Evolutionary conservation across 2,888 invertebrate species (phyloP), one percentile per base, ranked within the genome.

Genomic region (Drepana falcataria): DNA sequence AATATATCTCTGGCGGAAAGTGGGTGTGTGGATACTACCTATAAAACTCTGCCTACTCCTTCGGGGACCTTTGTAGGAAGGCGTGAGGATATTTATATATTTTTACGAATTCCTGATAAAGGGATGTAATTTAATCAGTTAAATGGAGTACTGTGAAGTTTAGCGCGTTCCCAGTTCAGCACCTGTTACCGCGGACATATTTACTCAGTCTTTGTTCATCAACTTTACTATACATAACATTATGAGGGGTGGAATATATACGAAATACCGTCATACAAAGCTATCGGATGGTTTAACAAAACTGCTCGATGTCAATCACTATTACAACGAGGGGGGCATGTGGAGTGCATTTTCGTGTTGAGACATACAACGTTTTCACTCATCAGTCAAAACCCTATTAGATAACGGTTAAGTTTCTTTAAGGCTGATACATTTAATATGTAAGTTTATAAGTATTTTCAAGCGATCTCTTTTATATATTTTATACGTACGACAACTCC

Each of bases 291-390:
- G 57, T 55, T 56, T 54, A 57, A 58, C 51, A 59, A 55, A 64
- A 65, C 58, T 58, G 58, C 61, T 54, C 59, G 54, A 65, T 69
- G 75, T 74, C 77, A 75, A 69, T 78, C 75, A 64, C 59, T 55
- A 63, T 60, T 59, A 58, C 52, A 53, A 37, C 44, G 58, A 63
- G 69, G 75, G 78, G 74, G 65, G 64, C 21, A 57, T 57, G 60
- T 60, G 72, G 75, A 83, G 82, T 83, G 83, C 83, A 69, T 68
- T 78, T 70, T 73, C 78, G 73, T 83, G 83, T 83, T 65, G 75
- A 61, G 71, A 76, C 73, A 37, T 55, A 48, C 40, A n/a, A 53
- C 44, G 55, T 48, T 55, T 54, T 47, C 49, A 56, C 51, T 53
- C 58, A 57, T 55, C 55, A 55, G 53, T 55, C 41, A 44, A 9